phyloP scores from a whole-genome alignment of 2,888 invertebrate species.

The Thera obeliscata region DNA sequence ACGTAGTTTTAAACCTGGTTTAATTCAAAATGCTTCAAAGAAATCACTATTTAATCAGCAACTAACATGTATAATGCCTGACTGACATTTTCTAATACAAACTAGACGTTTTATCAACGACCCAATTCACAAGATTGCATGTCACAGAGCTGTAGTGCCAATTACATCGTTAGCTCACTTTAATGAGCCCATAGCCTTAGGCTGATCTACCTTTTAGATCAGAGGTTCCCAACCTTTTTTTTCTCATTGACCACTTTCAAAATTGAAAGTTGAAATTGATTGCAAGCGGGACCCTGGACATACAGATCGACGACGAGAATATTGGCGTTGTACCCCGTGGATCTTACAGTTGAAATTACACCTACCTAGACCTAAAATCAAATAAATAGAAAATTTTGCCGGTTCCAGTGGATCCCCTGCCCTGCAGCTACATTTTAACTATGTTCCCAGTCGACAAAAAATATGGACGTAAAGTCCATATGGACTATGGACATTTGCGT shows the following conservation, averaged over 20 bases:
- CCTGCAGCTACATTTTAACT: too few relatives aligned
- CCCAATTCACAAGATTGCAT: constrained; percentile 24
- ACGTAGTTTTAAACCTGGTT: too few relatives aligned
- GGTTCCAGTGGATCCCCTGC: too few relatives aligned
- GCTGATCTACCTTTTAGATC: constrained; percentile 44
- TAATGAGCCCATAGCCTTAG: constrained; percentile 66
- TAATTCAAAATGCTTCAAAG: too few relatives aligned
- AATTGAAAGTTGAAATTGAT: too few relatives aligned
- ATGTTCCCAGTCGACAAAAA: too few relatives aligned
- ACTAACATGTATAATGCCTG: background rate
- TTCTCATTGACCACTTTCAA: too few relatives aligned
- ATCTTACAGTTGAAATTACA: background rate
- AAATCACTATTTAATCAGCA: background rate
- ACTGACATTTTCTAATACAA: constrained; percentile 14
- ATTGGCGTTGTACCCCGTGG: constrained; percentile 50
- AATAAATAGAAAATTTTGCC: too few relatives aligned
- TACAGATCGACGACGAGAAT: constrained; percentile 55
- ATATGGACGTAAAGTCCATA: too few relatives aligned
- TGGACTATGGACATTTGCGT: too few relatives aligned
- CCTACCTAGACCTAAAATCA: too few relatives aligned
- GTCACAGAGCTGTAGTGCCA: constrained; percentile 47
- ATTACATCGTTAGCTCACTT: constrained; percentile 75
- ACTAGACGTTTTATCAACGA: constrained; percentile 21
- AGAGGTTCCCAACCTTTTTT: too few relatives aligned
- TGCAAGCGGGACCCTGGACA: constrained; percentile 67